phyloP scores from a whole-genome alignment of 2,113 vertebrate genomes.

The Brachypodius melanocephalos region DNA sequence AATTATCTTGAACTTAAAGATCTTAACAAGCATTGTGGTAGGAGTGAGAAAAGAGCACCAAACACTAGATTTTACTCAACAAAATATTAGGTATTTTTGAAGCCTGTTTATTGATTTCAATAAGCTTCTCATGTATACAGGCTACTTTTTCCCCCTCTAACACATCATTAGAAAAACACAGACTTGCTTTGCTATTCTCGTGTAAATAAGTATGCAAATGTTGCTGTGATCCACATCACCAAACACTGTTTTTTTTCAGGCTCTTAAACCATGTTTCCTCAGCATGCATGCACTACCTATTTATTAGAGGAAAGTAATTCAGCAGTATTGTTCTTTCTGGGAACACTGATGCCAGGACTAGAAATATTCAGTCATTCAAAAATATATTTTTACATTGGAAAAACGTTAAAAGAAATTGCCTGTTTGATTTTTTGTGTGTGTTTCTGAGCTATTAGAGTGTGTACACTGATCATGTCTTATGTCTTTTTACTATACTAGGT shows the following conservation, averaged over 20 bases:
- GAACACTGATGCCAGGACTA: not conserved
- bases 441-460: not conserved
- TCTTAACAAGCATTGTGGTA: not conserved
- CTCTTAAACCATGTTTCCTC: not conserved
- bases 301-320: not conserved
- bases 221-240: not conserved
- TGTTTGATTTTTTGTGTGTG: not conserved
- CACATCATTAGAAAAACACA: not conserved
- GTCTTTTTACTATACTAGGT: not conserved
- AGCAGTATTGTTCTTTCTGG: not conserved
- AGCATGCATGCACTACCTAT: not conserved
- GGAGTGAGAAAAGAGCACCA: not conserved
- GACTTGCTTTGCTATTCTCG: not conserved
- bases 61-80: not conserved
- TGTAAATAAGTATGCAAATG: not conserved
- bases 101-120: not conserved
- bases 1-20: not conserved
- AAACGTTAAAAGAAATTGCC: not conserved
- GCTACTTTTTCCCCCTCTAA: not conserved
- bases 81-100: not conserved
- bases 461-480: not conserved
- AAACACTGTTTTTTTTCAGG: not conserved
- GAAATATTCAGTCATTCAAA: not conserved
- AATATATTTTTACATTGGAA: not conserved
- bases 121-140: not conserved